Percentiles rank a stretch among this genome's conserved stretches.
These are phyloP conservation scores for Podabrus alpinus DNA, from an alignment of 2,888 invertebrate species.

Conservation along the genomic window DNA sequence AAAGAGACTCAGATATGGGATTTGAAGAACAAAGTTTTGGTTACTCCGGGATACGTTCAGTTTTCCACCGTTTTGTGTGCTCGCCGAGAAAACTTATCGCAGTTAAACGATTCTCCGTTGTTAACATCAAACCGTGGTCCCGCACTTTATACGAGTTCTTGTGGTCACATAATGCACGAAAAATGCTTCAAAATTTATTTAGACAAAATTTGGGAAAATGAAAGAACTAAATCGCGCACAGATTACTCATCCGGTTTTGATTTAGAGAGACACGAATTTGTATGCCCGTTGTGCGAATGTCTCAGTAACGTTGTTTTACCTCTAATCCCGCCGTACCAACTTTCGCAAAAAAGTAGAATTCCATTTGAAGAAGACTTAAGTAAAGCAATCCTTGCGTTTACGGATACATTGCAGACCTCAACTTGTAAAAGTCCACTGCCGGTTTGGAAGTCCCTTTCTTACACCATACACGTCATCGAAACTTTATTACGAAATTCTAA, in stretches of 20 bases:
- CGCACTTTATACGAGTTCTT: constrained; percentile 88
- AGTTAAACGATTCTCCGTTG: constrained; percentile 55
- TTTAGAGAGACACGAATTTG: constrained; percentile 89
- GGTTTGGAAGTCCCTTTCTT: constrained; percentile 76
- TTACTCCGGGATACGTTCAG: constrained; percentile 90
- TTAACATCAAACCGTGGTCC: constrained; percentile 67
- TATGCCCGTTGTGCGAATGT: constrained; percentile 96
- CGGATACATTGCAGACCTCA: too few species aligned
- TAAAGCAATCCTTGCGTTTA: too few species aligned
- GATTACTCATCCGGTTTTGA: constrained; percentile 86
- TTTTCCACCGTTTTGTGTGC: constrained; percentile 82
- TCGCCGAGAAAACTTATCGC: constrained; percentile 47
- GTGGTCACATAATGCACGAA: constrained; percentile 97
- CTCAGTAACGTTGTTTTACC: constrained; percentile 95
- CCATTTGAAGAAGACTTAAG: too few species aligned
- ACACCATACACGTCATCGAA: constrained; percentile 78
- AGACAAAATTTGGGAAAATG: constrained; percentile 84
- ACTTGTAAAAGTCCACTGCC: constrained; percentile 50
- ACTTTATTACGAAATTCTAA: constrained; percentile 70
- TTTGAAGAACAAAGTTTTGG: constrained; percentile 74
- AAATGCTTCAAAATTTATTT: constrained; percentile 93
- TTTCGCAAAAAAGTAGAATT: constrained; percentile 58
- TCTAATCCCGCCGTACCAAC: constrained; percentile 71
- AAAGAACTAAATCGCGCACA: constrained; percentile 81
- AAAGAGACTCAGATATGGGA: constrained; percentile 88